Conservation (phyloP, 2,113 vertebrate genomes). For the Centropus bengalensis region DNA sequence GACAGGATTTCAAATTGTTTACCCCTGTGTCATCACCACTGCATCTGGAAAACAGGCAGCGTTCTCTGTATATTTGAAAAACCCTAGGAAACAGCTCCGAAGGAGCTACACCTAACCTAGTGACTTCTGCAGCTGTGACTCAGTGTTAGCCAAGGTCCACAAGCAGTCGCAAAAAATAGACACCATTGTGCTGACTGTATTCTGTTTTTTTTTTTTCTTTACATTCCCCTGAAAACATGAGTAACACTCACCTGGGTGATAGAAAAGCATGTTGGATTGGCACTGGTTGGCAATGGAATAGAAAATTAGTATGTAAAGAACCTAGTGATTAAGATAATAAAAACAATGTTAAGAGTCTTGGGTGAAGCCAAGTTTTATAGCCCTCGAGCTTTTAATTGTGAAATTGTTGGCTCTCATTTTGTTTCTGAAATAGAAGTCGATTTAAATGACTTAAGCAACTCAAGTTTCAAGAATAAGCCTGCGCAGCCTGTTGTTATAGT, state of each 20-base stretch:
- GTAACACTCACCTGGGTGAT: conserved; percentile 64
- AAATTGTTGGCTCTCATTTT: conserved; percentile 62
- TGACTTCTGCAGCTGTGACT: neutral
- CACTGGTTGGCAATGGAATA: conserved; percentile 27
- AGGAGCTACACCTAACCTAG: conserved; percentile 9
- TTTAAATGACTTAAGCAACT: conserved; percentile 60
- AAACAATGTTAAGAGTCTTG: conserved; percentile 61
- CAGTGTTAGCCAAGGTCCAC: neutral
- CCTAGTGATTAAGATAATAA: conserved; percentile 67
- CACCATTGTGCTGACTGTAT: neutral
- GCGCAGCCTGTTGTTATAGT: neutral
- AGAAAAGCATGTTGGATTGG: neutral
- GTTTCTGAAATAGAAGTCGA: conserved; percentile 67
- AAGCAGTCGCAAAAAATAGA: neutral
- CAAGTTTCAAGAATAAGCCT: conserved; percentile 53
- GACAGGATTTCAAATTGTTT: conserved; percentile 39
- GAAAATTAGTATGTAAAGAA: conserved; percentile 70
- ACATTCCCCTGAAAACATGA: conserved; percentile 43
- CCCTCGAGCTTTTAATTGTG: conserved; percentile 65
- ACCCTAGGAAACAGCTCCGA: neutral
- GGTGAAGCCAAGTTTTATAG: conserved; percentile 62
- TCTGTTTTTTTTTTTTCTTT: neutral
- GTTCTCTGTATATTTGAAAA: neutral
- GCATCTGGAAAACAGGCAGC: neutral
- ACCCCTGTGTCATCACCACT: conserved; percentile 43